Conservation (phyloP, 2,888 invertebrate genomes). For the Spisula solida region DNA sequence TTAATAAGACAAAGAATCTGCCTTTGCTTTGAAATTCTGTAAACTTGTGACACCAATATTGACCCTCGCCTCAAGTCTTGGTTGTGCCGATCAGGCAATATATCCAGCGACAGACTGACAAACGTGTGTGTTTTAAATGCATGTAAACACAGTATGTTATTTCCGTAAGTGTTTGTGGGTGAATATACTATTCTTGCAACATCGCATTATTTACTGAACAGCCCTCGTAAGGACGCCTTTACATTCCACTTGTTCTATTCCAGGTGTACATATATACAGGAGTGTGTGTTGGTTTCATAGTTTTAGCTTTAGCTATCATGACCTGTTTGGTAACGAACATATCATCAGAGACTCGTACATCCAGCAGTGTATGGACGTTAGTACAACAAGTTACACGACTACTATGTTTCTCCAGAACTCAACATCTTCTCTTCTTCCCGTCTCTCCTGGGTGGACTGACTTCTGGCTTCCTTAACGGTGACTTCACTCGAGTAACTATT, state of each 20-base stretch:
- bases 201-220: too few relatives aligned
- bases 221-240: too few relatives aligned
- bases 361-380: neutral
- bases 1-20: too few relatives aligned
- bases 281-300: neutral
- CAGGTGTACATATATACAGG: slow-evolving; percentile 34
- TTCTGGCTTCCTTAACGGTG: neutral
- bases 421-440: slow-evolving; percentile 12
- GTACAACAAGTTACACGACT: slow-evolving; percentile 26
- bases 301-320: neutral
- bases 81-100: too few relatives aligned
- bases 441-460: slow-evolving; percentile 10
- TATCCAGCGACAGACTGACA: too few relatives aligned
- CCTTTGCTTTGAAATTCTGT: too few relatives aligned
- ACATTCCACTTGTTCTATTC: neutral
- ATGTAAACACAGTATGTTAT: too few relatives aligned
- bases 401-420: slow-evolving; percentile 21
- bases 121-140: too few relatives aligned
- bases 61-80: too few relatives aligned
- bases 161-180: too few relatives aligned
- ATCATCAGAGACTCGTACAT: neutral
- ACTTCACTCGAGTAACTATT: slow-evolving; percentile 29
- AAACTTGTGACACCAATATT: too few relatives aligned
- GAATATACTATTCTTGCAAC: too few relatives aligned
- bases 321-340: neutral